Evolutionary conservation across 2,797 vertebrate genomes (phyloP).

Genomic region (Sebastes vulpes): DNA sequence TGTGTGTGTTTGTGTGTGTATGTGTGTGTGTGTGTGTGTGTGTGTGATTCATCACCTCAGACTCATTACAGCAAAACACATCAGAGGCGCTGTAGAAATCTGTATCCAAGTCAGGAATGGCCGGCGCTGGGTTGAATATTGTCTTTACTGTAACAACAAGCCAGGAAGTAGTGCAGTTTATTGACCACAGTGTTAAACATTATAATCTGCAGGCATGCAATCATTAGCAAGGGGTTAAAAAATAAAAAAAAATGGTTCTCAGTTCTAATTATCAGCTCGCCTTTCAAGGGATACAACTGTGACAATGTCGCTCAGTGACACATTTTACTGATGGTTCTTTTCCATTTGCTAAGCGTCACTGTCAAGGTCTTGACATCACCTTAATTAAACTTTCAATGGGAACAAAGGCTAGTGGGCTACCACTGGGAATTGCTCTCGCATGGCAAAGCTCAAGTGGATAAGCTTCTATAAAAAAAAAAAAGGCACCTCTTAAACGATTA

Average conservation of each 20-base stretch:
- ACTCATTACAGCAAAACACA: slow-evolving; percentile 98
- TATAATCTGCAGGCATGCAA: slow-evolving; percentile 6
- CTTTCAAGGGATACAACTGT: slow-evolving; percentile 10
- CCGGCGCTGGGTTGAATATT: slow-evolving; percentile 97
- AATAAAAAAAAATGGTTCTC: not conserved
- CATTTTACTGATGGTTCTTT: slow-evolving; percentile 38
- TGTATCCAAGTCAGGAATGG: slow-evolving; percentile 89
- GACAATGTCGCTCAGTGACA: slow-evolving; percentile 25
- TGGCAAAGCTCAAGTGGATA: slow-evolving; percentile 70
- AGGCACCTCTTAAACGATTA: slow-evolving; percentile 73
- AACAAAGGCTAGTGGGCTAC: slow-evolving; percentile 62
- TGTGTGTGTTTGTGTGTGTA: slow-evolving; percentile 23
- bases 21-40: slow-evolving; percentile 25
- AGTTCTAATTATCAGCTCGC: slow-evolving; percentile 13
- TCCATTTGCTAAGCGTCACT: slow-evolving; percentile 41
- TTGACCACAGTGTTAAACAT: slow-evolving; percentile 5
- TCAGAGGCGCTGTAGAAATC: slow-evolving; percentile 91
- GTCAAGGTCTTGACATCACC: slow-evolving; percentile 55
- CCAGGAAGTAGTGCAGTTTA: slow-evolving; percentile 1
- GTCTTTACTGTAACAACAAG: slow-evolving; percentile 90
- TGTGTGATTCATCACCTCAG: slow-evolving; percentile 89
- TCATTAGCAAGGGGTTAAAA: slow-evolving; percentile 4
- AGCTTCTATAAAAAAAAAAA: slow-evolving; percentile 61
- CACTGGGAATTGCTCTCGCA: slow-evolving; percentile 52
- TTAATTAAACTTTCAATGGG: slow-evolving; percentile 70